phyloP scores from a whole-genome alignment of 2,113 vertebrate species.

The Peromyscus maniculatus region DNA sequence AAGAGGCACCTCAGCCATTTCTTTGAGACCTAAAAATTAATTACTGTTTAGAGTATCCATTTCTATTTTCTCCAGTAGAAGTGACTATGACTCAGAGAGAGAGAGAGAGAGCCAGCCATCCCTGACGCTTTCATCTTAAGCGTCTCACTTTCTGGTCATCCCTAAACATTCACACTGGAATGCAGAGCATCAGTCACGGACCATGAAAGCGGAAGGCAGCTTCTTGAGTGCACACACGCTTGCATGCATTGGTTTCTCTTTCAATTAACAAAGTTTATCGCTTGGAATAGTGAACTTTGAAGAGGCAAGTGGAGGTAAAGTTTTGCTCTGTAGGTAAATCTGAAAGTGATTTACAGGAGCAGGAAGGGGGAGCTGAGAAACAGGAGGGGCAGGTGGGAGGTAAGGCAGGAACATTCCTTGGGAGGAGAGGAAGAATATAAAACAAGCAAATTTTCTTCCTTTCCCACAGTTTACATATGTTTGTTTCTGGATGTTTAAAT shows the following conservation, averaged over 20 bases:
- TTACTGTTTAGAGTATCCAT: neutral
- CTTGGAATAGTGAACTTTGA: neutral
- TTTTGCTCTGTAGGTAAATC: neutral
- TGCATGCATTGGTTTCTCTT: neutral
- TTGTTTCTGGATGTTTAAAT: conserved; percentile 38
- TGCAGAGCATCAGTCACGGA: neutral
- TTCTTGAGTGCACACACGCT: neutral
- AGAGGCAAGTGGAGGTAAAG: neutral
- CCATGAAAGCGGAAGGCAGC: neutral
- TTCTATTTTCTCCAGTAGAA: neutral
- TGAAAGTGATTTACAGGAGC: neutral
- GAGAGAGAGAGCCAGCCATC: neutral
- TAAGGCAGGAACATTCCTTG: neutral
- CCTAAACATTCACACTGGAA: neutral
- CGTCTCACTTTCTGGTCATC: neutral
- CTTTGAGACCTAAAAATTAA: neutral
- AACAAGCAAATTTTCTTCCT: neutral
- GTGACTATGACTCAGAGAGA: neutral
- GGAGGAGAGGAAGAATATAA: neutral
- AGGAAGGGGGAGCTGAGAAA: neutral
- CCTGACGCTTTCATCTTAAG: neutral
- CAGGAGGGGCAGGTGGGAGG: neutral
- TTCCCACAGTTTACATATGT: neutral
- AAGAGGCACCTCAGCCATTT: neutral
- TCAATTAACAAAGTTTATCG: neutral